Evolutionary conservation across 1,140 invertebrate genomes (phyloP).

Genomic region (Leptinotarsa defecta): DNA sequence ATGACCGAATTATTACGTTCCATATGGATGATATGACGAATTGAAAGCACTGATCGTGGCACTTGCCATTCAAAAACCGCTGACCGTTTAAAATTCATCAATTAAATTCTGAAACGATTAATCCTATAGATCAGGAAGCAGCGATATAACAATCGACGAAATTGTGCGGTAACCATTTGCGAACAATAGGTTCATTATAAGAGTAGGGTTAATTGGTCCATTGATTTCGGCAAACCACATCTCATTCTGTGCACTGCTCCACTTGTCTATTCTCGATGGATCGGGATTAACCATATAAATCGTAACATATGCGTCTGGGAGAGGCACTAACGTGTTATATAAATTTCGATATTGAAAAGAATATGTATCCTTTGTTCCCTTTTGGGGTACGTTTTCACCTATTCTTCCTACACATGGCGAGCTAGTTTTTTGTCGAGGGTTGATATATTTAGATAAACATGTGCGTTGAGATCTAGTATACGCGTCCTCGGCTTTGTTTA

Average conservation of each 20-base stretch:
- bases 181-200: slow-evolving; percentile 24
- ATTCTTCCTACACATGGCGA: slow-evolving; percentile 13
- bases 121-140: slow-evolving; percentile 17
- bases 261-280: neutral
- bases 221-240: slow-evolving; percentile 23
- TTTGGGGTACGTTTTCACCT: slow-evolving; percentile 4
- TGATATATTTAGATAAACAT: slow-evolving; percentile 2
- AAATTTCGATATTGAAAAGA: slow-evolving; percentile 18
- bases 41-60: neutral
- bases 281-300: neutral
- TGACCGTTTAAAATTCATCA: slow-evolving; percentile 3
- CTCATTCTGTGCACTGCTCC: slow-evolving; percentile 1
- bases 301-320: slow-evolving; percentile 11
- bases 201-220: slow-evolving; percentile 31
- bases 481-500: neutral
- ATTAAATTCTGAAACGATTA: slow-evolving; percentile 11
- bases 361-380: neutral
- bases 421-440: neutral
- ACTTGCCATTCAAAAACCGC: slow-evolving; percentile 1
- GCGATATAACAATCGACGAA: slow-evolving; percentile 9
- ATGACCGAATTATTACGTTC: neutral
- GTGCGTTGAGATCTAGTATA: slow-evolving; percentile 2
- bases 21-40: neutral
- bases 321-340: slow-evolving; percentile 12
- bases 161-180: slow-evolving; percentile 5